Base-by-base conservation (phyloP, 2,888 invertebrate species). In the Polydrusus tereticollis region DNA sequence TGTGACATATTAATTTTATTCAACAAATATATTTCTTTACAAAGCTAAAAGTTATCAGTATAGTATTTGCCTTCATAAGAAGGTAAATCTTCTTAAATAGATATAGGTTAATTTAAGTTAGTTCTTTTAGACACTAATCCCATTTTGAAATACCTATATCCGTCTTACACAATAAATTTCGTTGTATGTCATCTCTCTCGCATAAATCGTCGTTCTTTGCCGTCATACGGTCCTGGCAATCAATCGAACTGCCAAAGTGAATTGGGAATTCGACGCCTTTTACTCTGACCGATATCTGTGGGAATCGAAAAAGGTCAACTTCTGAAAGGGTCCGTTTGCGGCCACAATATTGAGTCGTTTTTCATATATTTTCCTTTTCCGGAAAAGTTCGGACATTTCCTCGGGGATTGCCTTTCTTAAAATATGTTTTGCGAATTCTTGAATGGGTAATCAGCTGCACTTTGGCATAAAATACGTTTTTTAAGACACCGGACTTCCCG, bases 341-440 rank as follows among this genome's bases (percentile, higher is more conserved):
- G 52, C 29, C 29, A 29, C 52, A 55, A 55, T 55, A 55, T 55
- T 55, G 52, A 55, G 52, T 47, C 52, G 52, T 55, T 29, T 55
- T 55, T 55, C 29, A 55, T 29, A 55, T 29, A 55, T 55, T 55
- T 55, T 55, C 52, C 29, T 29, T 29, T 55, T 55, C 29, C 47
- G 29, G 18, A 29, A 29, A 55, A 29, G 29, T 29, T 55, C 10
- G 10, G 16, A 29, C 18, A 55, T 55, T 29, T 47, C 21, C 47
- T 55, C 29, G 16, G 52, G 10, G 14, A 55, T 26, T 55, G 52
- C 52, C 29, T 55, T 29, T 29, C 47, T 55, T 16, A 29, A 55
- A 55, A 55, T 55, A 55, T 55, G 29, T 26, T 55, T 14, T 55
- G 29, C 29, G 14, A 55, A 55, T 55, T 29, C 29, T 10, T 33